Evolutionary conservation across 2,888 invertebrate species (phyloP).

Genomic region (Cabera pusaria): DNA sequence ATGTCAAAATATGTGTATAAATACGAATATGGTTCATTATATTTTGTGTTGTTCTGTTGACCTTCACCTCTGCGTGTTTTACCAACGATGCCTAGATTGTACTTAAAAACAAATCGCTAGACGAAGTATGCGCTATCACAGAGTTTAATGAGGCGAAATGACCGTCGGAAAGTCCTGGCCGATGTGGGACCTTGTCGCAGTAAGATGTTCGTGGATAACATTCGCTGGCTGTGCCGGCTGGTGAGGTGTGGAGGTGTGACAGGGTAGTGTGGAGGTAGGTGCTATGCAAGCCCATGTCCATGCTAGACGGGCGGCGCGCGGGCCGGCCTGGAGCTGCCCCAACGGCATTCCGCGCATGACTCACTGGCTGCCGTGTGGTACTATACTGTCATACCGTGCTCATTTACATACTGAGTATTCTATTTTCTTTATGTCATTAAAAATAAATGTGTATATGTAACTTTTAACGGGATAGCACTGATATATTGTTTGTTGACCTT

Average conservation of each 20-base stretch:
- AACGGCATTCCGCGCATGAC: slow-evolving; percentile 21
- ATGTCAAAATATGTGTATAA: no score
- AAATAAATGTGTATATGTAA: no score
- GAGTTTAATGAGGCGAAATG: not conserved
- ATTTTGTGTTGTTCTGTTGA: no score
- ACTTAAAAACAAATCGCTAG: slow-evolving; percentile 1
- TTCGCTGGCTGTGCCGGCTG: no score
- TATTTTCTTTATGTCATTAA: no score
- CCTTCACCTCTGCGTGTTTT: no score
- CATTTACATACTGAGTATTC: no score
- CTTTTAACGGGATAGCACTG: no score
- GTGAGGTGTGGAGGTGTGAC: not conserved
- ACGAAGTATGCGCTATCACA: not conserved
- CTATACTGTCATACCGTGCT: slow-evolving; percentile 3
- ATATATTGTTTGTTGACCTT: no score
- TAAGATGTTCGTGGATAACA: not conserved
- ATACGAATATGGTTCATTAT: no score
- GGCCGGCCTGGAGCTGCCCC: slow-evolving; percentile 12
- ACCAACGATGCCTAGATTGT: no score
- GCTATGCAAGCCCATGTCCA: slow-evolving; percentile 13
- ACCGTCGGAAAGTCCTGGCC: no score
- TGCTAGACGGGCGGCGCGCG: slow-evolving; percentile 16
- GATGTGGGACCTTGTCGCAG: not conserved
- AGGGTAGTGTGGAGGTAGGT: slow-evolving; percentile 1
- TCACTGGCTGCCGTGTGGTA: slow-evolving; percentile 18